Evolutionary conservation across 2,113 vertebrate species (phyloP).

Genomic region (Oncorhynchus tshawytscha): DNA sequence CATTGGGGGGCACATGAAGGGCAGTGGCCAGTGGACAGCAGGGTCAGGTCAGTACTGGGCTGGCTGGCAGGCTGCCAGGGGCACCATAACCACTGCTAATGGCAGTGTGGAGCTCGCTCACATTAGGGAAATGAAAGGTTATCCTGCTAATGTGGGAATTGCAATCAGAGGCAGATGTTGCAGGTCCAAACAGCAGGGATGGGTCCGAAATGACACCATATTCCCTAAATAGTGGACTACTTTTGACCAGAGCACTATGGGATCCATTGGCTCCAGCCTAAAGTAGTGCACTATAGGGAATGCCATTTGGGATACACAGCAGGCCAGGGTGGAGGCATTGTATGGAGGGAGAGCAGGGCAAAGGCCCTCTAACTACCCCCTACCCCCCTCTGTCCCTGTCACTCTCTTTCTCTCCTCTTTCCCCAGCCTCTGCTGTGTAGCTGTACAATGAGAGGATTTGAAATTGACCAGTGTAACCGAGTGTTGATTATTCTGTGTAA

Average conservation of each 20-base stretch:
- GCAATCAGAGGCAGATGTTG: conserved; percentile 21
- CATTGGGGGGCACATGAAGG: background rate
- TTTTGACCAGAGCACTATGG: too few species aligned
- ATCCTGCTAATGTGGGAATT: conserved; percentile 27
- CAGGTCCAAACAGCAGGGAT: background rate
- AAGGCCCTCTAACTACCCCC: background rate
- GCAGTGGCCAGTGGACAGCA: background rate
- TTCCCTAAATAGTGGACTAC: background rate
- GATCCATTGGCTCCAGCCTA: too few species aligned
- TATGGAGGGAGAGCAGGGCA: background rate
- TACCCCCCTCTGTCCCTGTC: background rate
- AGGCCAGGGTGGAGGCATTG: background rate
- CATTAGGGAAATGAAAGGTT: conserved; percentile 38
- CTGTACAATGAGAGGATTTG: too few species aligned
- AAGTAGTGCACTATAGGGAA: too few species aligned
- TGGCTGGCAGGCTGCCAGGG: background rate
- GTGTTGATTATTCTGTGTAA: too few species aligned
- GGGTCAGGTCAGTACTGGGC: background rate
- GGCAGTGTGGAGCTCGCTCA: conserved; percentile 14
- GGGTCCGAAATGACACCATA: background rate
- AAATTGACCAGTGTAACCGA: too few species aligned
- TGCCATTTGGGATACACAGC: background rate
- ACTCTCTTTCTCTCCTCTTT: background rate
- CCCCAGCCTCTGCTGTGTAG: background rate
- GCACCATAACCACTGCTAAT: background rate